phyloP scores from a whole-genome alignment of 2,888 invertebrate species.

The Drosophila stalkeri region DNA sequence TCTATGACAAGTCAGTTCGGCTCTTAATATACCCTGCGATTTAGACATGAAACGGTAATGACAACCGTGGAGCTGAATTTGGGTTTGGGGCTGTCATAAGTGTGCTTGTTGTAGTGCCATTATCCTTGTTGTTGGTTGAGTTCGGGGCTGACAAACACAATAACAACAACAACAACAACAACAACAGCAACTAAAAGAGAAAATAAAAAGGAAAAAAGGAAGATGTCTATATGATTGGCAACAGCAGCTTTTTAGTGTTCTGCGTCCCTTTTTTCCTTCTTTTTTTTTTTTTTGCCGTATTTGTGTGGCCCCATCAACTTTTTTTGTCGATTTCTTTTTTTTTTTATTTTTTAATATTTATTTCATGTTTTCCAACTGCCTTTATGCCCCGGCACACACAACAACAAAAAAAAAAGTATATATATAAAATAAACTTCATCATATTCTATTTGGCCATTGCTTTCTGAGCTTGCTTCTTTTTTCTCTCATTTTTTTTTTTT shows the following conservation, averaged over 20 bases:
- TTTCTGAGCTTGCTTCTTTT: conserved; percentile 31
- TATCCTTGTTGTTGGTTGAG: conserved; percentile 55
- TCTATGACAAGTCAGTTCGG: background rate
- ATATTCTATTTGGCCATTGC: conserved; percentile 61
- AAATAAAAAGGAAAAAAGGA: conserved; percentile 7
- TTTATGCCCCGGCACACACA: conserved; percentile 47
- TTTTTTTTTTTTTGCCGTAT: conserved; percentile 15
- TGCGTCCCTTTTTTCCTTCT: conserved; percentile 57
- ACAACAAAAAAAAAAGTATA: conserved; percentile 17
- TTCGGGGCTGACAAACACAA: conserved; percentile 43
- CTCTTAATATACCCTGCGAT: conserved; percentile 12
- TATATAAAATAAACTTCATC: conserved; percentile 57
- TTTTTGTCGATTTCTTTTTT: conserved; percentile 54
- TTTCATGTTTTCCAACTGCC: conserved; percentile 67
- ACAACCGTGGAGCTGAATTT: conserved; percentile 13
- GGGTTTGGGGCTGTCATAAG: conserved; percentile 49
- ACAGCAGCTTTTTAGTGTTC: conserved; percentile 75
- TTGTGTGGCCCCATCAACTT: conserved; percentile 61
- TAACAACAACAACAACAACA: conserved; percentile 19
- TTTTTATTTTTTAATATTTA: conserved; percentile 66
- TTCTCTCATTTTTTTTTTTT: background rate
- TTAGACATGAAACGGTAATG: conserved; percentile 25
- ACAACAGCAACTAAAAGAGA: conserved; percentile 1
- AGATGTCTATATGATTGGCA: conserved; percentile 74
- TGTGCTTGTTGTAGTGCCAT: conserved; percentile 59